phyloP scores from a whole-genome alignment of 2,113 vertebrate species.

The Xerus inauris region DNA sequence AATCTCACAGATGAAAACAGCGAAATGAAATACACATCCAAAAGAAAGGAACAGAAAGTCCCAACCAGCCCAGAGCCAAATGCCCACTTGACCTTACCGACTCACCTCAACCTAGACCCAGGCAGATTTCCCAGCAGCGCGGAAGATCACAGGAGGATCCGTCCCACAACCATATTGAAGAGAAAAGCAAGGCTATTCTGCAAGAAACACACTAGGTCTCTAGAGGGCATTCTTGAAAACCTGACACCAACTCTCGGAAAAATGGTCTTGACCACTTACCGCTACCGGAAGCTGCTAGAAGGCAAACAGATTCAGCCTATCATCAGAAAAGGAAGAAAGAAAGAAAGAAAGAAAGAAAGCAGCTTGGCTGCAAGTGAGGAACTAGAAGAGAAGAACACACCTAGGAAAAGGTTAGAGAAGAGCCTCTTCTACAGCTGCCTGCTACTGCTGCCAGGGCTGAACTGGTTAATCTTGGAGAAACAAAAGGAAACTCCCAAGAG shows the following conservation, averaged over 20 bases:
- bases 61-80: neutral
- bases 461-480: conserved; percentile 62
- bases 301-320: conserved; percentile 61
- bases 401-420: conserved; percentile 56
- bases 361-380: neutral
- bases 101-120: conserved; percentile 59
- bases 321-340: conserved; percentile 50
- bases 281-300: conserved; percentile 60
- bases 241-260: conserved; percentile 59
- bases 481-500: conserved; percentile 69
- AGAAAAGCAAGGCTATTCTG: conserved; percentile 24
- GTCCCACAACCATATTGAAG: neutral
- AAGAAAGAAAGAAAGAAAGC: neutral
- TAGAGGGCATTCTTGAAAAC: conserved; percentile 63
- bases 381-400: neutral
- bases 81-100: neutral
- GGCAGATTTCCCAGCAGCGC: conserved; percentile 5
- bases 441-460: conserved; percentile 37
- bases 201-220: conserved; percentile 61
- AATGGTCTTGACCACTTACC: conserved; percentile 77
- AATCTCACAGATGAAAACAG: conserved; percentile 12
- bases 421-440: conserved; percentile 32
- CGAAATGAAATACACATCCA: conserved; percentile 33
- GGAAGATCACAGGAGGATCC: conserved; percentile 16
- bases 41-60: conserved; percentile 39